A percentile compares a stretch with the other conserved stretches of the same genome.
Conservation (phyloP, 2,113 vertebrate species). For the Danionella cerebrum region DNA sequence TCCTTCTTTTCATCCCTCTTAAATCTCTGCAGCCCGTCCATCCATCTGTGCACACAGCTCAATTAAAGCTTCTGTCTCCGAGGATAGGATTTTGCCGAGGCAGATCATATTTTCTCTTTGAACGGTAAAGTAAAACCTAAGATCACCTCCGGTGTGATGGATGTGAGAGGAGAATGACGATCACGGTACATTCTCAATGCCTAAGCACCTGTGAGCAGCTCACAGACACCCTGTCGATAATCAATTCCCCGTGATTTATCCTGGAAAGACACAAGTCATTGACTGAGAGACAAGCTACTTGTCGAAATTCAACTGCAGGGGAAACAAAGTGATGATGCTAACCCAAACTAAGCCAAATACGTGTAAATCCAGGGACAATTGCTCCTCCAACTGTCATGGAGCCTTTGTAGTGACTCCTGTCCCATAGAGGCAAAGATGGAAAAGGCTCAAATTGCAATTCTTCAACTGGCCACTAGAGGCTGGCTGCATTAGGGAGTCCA, state of each 20-base stretch:
- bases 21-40: slow-evolving; percentile 31
- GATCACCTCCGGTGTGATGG: background rate
- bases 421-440: too few species aligned
- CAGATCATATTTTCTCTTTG: slow-evolving; percentile 13
- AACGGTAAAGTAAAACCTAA: background rate
- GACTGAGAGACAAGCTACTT: background rate
- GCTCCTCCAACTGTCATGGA: background rate
- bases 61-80: slow-evolving; percentile 33
- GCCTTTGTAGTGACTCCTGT: too few species aligned
- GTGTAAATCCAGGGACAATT: too few species aligned
- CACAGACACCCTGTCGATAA: slow-evolving; percentile 17
- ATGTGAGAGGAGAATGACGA: background rate
- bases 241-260: background rate
- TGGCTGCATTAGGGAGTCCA: too few species aligned
- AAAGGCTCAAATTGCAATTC: too few species aligned
- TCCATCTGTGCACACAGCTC: slow-evolving; percentile 32
- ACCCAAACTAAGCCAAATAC: background rate
- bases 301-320: background rate
- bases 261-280: slow-evolving; percentile 5
- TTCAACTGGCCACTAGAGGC: too few species aligned
- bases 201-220: background rate
- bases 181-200: background rate
- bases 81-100: background rate
- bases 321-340: background rate
- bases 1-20: slow-evolving; percentile 19